phyloP scores from a whole-genome alignment of 2,888 invertebrate genomes.

The Ellobium chinense region DNA sequence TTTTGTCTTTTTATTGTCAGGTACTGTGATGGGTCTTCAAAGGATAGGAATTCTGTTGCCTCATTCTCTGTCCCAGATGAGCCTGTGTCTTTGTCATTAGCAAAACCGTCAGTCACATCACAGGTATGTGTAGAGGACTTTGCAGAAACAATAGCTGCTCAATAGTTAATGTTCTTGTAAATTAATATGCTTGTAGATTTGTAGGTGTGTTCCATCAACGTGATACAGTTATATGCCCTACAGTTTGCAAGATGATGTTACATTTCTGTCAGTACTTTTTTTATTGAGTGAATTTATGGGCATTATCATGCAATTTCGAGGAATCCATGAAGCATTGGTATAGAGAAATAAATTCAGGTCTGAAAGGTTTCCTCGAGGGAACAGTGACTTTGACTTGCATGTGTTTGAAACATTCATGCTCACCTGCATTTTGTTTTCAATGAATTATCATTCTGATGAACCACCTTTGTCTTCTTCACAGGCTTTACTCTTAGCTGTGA shows the following conservation, averaged over 20 bases:
- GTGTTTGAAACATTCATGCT: too few relatives aligned
- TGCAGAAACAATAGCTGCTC: background rate
- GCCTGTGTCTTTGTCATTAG: constrained; percentile 65
- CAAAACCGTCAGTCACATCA: constrained; percentile 48
- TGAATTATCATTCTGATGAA: background rate
- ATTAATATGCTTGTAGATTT: background rate
- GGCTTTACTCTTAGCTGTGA: constrained; percentile 79
- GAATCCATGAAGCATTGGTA: too few relatives aligned
- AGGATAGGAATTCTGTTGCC: constrained; percentile 69
- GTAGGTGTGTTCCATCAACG: background rate
- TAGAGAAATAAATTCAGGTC: too few relatives aligned
- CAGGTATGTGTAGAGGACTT: constrained; percentile 54
- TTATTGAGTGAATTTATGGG: too few relatives aligned
- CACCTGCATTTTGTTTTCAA: too few relatives aligned
- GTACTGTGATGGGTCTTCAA: constrained; percentile 61
- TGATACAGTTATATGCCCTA: too few relatives aligned
- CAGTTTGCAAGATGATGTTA: too few relatives aligned
- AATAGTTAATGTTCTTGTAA: background rate
- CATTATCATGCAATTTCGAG: too few relatives aligned
- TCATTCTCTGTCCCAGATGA: constrained; percentile 75
- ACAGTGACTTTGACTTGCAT: too few relatives aligned
- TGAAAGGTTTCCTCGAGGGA: too few relatives aligned
- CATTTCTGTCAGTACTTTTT: too few relatives aligned
- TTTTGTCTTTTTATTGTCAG: too few relatives aligned
- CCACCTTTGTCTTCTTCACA: constrained; percentile 43